These are phyloP conservation scores for Coelopa pilipes DNA, from an alignment of 2,888 invertebrate species.

Conservation along the genomic window DNA sequence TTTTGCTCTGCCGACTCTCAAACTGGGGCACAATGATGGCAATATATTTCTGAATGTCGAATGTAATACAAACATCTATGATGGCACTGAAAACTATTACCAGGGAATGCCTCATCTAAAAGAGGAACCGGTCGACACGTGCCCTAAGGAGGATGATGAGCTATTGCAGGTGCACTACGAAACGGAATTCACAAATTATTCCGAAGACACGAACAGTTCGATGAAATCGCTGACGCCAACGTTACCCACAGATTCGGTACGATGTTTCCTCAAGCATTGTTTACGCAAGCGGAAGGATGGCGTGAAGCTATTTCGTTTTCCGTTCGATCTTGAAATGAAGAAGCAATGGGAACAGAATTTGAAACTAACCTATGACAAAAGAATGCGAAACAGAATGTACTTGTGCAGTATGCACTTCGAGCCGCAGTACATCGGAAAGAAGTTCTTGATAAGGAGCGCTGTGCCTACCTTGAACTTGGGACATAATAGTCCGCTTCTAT, in stretches of 20 bases:
- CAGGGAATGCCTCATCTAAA: background rate
- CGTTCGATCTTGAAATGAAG: constrained; percentile 49
- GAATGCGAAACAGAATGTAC: constrained; percentile 26
- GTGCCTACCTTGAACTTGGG: constrained; percentile 40
- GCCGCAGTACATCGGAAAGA: constrained; percentile 30
- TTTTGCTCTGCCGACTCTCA: constrained; percentile 37
- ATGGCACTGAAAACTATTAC: constrained; percentile 1
- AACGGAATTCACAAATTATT: too few species aligned
- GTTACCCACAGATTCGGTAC: constrained; percentile 50
- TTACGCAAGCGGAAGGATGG: constrained; percentile 52
- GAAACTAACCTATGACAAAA: constrained; percentile 27
- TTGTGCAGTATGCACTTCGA: constrained; percentile 41
- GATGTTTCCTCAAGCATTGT: constrained; percentile 52
- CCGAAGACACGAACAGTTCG: background rate
- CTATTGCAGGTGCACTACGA: too few species aligned
- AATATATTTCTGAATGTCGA: constrained; percentile 35
- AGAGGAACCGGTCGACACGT: constrained; percentile 6
- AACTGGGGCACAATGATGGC: constrained; percentile 22
- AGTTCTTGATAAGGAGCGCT: constrained; percentile 30
- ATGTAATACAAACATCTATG: constrained; percentile 9
- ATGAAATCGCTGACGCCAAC: background rate
- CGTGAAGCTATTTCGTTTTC: constrained; percentile 56
- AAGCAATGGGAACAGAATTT: constrained; percentile 58
- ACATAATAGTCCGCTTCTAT: constrained; percentile 12
- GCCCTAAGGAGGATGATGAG: background rate